Evolutionary conservation across 92 coral and sea anemone genomes (phyloP), one percentile per base, ranked within the genome.

Genomic region (Epizoanthus ramosus): DNA sequence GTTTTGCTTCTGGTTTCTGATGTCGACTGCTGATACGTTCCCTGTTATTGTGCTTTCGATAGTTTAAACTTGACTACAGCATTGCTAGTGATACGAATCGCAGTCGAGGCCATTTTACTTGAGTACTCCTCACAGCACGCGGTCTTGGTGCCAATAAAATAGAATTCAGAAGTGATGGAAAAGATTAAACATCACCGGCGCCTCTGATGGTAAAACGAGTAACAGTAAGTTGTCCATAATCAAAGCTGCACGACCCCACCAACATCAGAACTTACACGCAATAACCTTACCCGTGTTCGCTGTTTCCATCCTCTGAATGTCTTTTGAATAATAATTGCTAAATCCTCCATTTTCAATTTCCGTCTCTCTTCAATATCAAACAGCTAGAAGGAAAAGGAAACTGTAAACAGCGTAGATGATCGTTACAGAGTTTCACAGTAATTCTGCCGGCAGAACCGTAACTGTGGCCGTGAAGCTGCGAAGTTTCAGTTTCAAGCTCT

Each of bases 261-360:
- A 39, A 18, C 18, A 15, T 53, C 24, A 28, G 31, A 28, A 28
- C 31, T 28, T 28, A 28, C 31, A 28, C 31, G 22, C 7, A 22
- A 16, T 4, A 23, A 0, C 22, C 61, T 60, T 74, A 94, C 99
- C 97, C 88, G 84, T 3, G 90, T 94, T 57, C 93, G 80, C 56
- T 90, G 89, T 60, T 75, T 79, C 94, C 95, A 97, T 18, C 99
- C 99, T 65, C 91, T 87, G 87, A 94, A 97, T 7, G 89, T 87
- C 93, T 87, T 92, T 85, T 97, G 99, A 79, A 97, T 97, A 75
- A 94, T 80, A 56, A 94, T 88, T 50, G 99, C 99, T 56, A 97
- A 84, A 85, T 91, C 91, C 22, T 97, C 88, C 94, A 97, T 89
- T 47, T 85, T 89, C 28, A 94, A 85, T 57, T 89, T 90, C n/a